phyloP scores from a whole-genome alignment of 2,888 invertebrate species.

The Ormyrus nitidulus region DNA sequence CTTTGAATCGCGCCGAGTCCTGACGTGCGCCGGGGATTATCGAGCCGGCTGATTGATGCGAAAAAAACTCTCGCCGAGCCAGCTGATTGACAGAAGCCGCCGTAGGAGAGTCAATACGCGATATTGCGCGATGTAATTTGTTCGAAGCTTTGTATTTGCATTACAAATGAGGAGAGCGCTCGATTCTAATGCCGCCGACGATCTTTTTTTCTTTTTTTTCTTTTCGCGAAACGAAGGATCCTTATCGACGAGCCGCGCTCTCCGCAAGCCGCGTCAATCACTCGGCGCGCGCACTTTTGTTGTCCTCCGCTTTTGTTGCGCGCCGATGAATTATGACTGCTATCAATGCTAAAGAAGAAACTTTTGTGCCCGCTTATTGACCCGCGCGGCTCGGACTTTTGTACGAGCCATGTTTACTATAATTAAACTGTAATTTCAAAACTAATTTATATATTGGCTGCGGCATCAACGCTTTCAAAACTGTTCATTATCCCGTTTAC shows the following conservation, averaged over 20 bases:
- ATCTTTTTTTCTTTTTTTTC: too few species aligned
- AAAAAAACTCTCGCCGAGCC: not conserved
- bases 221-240: not conserved
- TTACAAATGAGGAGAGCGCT: slow-evolving; percentile 10
- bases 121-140: slow-evolving; percentile 30
- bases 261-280: slow-evolving; percentile 18
- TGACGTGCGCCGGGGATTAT: slow-evolving; percentile 13
- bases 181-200: too few species aligned
- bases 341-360: not conserved
- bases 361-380: too few species aligned
- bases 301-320: slow-evolving; percentile 3
- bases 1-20: slow-evolving; percentile 21
- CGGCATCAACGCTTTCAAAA: too few species aligned
- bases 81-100: slow-evolving; percentile 31
- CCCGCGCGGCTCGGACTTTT: too few species aligned
- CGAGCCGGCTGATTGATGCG: slow-evolving; percentile 28
- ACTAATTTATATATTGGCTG: too few species aligned
- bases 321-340: slow-evolving; percentile 12
- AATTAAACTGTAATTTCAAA: too few species aligned
- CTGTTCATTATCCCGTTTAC: too few species aligned
- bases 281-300: not conserved
- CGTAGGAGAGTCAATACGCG: not conserved
- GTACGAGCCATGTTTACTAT: too few species aligned
- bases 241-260: not conserved
- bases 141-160: slow-evolving; percentile 41